A percentile compares a stretch with the other conserved stretches of the same genome.
phyloP scores from a whole-genome alignment of 2,888 invertebrate species.

The Athetis lepigone region DNA sequence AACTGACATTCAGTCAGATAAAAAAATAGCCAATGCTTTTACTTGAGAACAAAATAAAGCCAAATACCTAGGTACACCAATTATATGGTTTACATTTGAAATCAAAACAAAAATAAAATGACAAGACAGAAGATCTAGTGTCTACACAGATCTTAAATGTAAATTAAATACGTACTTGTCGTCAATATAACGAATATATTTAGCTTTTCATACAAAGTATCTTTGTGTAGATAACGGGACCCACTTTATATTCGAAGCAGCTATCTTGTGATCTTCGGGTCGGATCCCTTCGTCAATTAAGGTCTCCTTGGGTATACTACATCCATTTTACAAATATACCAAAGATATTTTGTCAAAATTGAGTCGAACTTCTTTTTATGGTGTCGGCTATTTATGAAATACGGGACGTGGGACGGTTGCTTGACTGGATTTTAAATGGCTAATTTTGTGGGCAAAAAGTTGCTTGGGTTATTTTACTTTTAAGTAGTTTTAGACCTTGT shows the following conservation, averaged over 20 bases:
- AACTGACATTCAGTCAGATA: too few species aligned
- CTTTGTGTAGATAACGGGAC: conserved; percentile 33
- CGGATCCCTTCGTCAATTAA: conserved; percentile 59
- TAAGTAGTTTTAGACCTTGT: background rate
- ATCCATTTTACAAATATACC: conserved; percentile 53
- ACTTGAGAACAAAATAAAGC: too few species aligned
- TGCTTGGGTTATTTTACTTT: background rate
- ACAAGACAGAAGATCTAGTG: too few species aligned
- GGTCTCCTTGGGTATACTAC: conserved; percentile 46
- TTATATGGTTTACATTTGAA: too few species aligned
- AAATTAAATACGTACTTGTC: background rate
- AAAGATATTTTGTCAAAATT: conserved; percentile 35
- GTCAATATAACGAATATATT: conserved; percentile 8
- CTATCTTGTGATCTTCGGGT: conserved; percentile 46
- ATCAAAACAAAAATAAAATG: too few species aligned
- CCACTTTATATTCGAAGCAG: conserved; percentile 58
- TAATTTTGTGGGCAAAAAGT: conserved; percentile 21
- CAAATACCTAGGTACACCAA: too few species aligned
- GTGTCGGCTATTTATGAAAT: conserved; percentile 27
- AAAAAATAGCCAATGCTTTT: too few species aligned
- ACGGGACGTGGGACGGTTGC: background rate
- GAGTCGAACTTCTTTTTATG: conserved; percentile 23
- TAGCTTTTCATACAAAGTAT: conserved; percentile 27
- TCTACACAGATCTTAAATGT: background rate
- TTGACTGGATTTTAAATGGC: conserved; percentile 21